These are phyloP conservation scores for Noctua janthina DNA, from an alignment of 2,888 invertebrate genomes.

Conservation along the genomic window DNA sequence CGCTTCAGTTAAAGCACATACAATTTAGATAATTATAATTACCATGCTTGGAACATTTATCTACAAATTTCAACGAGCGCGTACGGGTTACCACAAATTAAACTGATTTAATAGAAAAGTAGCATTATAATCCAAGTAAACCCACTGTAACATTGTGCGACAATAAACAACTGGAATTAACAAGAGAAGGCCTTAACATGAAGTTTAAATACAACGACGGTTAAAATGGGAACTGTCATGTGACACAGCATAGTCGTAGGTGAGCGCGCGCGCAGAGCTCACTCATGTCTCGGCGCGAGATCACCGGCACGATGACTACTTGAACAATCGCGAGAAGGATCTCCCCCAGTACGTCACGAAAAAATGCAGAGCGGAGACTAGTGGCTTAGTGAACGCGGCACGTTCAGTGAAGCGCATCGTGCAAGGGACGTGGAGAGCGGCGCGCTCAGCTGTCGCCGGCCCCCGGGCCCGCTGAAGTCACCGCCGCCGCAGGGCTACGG, in stretches of 20 bases:
- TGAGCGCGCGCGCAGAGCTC: constrained; percentile 64
- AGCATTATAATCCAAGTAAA: constrained; percentile 1
- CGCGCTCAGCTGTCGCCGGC: constrained; percentile 62
- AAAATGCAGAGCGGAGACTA: constrained; percentile 50
- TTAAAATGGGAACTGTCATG: constrained; percentile 57
- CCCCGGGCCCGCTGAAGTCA: constrained; percentile 62
- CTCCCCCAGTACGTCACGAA: constrained; percentile 48
- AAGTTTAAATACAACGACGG: constrained; percentile 59
- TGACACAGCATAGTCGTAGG: constrained; percentile 53
- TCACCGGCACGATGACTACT: constrained; percentile 45
- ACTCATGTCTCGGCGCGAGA: constrained; percentile 50
- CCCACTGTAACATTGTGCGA: constrained; percentile 8
- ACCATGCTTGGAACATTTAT: constrained; percentile 36
- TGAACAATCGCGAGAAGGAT: constrained; percentile 47
- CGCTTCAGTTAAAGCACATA: constrained; percentile 27
- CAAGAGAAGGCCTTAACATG: constrained; percentile 50
- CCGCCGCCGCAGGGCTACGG: constrained; percentile 61
- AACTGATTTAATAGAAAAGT: constrained; percentile 14
- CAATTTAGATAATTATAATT: constrained; percentile 29
- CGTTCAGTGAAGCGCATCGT: constrained; percentile 74
- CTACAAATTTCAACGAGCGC: constrained; percentile 22
- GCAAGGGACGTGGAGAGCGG: constrained; percentile 63
- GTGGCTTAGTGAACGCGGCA: constrained; percentile 59
- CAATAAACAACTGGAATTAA: constrained; percentile 35
- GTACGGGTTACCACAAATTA: neutral